Percentiles rank a stretch among this genome's conserved stretches.
These are phyloP conservation scores for Anastatus disparis DNA, from an alignment of 1,140 invertebrate species.

Conservation along the genomic window DNA sequence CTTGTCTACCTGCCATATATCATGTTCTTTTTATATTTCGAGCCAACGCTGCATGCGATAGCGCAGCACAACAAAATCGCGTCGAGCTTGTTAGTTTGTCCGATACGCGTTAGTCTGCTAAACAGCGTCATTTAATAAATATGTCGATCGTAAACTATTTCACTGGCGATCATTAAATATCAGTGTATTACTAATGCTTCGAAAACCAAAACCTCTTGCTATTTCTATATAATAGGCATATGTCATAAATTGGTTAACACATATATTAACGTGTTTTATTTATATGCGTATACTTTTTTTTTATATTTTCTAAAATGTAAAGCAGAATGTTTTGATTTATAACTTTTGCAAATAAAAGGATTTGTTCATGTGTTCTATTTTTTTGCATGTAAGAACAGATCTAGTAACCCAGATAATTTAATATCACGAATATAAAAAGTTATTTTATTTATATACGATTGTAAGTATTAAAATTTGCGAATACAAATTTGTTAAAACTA, in stretches of 20 bases:
- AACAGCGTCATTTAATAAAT: conserved; percentile 59
- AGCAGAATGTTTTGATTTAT: background rate
- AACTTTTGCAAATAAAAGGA: too few relatives aligned
- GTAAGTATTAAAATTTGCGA: too few relatives aligned
- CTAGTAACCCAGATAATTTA: too few relatives aligned
- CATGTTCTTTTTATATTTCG: too few relatives aligned
- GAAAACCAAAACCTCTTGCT: conserved; percentile 25
- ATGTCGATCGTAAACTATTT: conserved; percentile 61
- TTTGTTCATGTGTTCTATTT: too few relatives aligned
- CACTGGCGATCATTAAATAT: conserved; percentile 56
- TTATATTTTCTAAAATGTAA: background rate
- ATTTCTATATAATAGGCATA: conserved; percentile 4
- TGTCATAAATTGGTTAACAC: background rate
- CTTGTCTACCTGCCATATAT: too few relatives aligned
- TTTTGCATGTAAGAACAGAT: too few relatives aligned
- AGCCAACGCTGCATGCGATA: too few relatives aligned
- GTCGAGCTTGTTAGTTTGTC: conserved; percentile 53
- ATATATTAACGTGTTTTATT: background rate
- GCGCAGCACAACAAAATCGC: too few relatives aligned
- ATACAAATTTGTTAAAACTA: too few relatives aligned
- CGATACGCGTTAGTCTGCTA: conserved; percentile 48
- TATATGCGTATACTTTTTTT: background rate
- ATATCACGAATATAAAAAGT: too few relatives aligned
- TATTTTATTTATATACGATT: too few relatives aligned
- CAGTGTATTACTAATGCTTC: conserved; percentile 56